Evolutionary conservation across 2,888 invertebrate genomes (phyloP).

Genomic region (Microplitis manilae): DNA sequence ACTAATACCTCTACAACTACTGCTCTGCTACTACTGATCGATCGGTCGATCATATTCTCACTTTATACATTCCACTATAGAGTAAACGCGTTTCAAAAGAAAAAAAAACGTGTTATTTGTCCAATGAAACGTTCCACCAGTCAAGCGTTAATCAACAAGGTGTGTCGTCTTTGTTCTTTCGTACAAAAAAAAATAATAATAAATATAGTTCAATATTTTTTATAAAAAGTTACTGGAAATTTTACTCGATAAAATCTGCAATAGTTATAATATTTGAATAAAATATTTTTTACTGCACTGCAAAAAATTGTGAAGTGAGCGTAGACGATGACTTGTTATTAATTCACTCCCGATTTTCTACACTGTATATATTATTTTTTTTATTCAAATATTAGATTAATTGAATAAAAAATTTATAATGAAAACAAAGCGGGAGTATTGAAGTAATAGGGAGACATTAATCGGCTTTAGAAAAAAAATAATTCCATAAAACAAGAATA

Average conservation of each 20-base stretch:
- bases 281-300: no score
- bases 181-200: not conserved
- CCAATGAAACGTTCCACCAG: not conserved
- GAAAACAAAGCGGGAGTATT: not conserved
- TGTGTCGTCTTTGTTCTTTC: not conserved
- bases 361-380: no score
- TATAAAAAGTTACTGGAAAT: no score
- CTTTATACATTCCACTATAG: not conserved
- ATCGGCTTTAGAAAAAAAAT: not conserved
- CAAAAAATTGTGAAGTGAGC: no score
- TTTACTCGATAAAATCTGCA: no score
- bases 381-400: not conserved
- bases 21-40: not conserved
- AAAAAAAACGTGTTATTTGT: not conserved
- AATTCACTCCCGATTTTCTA: no score
- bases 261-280: no score
- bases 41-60: slow-evolving; percentile 6
- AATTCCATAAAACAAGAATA: not conserved
- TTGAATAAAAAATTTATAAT: no score
- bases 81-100: not conserved
- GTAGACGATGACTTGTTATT: no score
- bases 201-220: no score
- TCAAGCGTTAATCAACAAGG: not conserved
- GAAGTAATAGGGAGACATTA: not conserved
- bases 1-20: not conserved